Evolutionary conservation across 1,140 invertebrate species (phyloP).

Genomic region (Cataglyphis hispanica): DNA sequence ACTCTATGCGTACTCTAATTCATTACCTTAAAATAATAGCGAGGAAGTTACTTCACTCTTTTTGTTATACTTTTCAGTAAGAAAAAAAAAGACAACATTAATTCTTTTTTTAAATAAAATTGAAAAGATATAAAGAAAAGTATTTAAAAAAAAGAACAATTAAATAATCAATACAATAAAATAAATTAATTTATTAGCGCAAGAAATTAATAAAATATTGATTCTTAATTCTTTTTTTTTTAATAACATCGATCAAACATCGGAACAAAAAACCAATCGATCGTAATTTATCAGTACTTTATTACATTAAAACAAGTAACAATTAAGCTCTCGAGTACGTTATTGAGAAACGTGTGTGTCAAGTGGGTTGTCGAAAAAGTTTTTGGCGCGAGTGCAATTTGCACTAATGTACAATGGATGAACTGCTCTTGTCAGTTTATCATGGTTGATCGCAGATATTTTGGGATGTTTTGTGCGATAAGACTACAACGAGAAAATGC

Average conservation of each 20-base stretch:
- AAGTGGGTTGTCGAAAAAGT: neutral
- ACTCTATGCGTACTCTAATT: no score
- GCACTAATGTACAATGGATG: neutral
- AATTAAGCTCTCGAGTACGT: neutral
- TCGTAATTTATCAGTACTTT: neutral
- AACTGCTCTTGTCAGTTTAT: neutral
- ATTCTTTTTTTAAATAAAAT: neutral
- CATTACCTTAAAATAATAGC: no score
- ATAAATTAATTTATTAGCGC: neutral
- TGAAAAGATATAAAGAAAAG: neutral
- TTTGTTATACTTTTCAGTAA: no score
- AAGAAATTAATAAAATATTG: no score
- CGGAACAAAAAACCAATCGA: neutral
- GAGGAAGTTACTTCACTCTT: no score
- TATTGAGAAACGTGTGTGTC: neutral
- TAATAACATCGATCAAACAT: neutral
- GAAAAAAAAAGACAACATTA: neutral
- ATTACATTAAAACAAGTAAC: slow-evolving; percentile 8
- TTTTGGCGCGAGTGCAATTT: slow-evolving; percentile 4
- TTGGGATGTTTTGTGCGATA: slow-evolving; percentile 2
- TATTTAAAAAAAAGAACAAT: neutral
- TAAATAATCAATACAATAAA: no score
- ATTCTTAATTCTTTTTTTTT: no score
- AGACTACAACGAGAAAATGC: neutral
- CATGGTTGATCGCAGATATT: slow-evolving; percentile 35